Evolutionary conservation across 2,888 invertebrate genomes (phyloP).

Genomic region (Clanis bilineata): DNA sequence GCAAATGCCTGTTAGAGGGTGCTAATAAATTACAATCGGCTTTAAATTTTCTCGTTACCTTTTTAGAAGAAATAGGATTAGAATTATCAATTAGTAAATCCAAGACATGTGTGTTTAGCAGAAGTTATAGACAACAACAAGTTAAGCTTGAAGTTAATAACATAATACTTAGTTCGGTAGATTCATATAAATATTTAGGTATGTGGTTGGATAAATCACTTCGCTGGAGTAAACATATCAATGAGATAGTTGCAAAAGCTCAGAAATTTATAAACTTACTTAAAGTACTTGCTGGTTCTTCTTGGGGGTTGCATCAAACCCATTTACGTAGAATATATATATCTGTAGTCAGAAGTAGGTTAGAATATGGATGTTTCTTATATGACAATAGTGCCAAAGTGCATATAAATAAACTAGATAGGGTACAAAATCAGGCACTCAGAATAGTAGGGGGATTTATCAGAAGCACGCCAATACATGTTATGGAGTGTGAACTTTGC

Average conservation of each 20-base stretch:
- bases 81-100: background rate
- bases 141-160: background rate
- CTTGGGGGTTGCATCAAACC: constrained; percentile 35
- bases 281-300: constrained; percentile 29
- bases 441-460: no score
- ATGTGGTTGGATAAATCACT: no score
- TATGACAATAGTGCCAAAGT: constrained; percentile 21
- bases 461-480: background rate
- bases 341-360: constrained; percentile 27
- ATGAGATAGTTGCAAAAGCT: no score
- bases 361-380: constrained; percentile 29
- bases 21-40: background rate
- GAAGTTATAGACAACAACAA: background rate
- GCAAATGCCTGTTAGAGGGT: background rate
- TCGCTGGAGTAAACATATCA: background rate
- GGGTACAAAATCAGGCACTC: constrained; percentile 23
- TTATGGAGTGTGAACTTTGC: background rate
- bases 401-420: constrained; percentile 25
- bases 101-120: background rate
- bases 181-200: background rate
- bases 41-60: background rate
- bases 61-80: background rate
- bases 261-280: constrained; percentile 23
- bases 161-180: background rate
- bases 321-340: constrained; percentile 32